phyloP scores from a whole-genome alignment of 2,797 vertebrate species.

The Garrulus glandarius region DNA sequence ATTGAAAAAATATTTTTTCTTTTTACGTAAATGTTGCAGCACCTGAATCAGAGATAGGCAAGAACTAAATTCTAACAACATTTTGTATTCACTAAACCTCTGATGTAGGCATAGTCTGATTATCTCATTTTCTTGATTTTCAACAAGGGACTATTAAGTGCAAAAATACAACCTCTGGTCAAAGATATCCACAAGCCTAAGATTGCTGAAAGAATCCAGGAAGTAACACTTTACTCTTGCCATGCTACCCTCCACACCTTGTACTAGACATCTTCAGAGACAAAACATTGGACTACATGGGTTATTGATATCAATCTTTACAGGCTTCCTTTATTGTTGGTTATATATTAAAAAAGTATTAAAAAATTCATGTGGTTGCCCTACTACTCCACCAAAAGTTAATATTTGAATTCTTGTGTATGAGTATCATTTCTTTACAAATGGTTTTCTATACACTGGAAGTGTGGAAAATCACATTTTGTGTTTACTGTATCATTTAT shows the following conservation, averaged over 20 bases:
- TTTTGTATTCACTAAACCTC: neutral
- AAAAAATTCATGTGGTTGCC: neutral
- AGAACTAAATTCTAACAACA: neutral
- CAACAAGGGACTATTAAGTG: neutral
- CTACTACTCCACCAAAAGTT: neutral
- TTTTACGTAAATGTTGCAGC: neutral
- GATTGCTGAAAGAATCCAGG: neutral
- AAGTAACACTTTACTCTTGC: neutral
- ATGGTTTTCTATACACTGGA: neutral
- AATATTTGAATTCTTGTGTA: constrained; percentile 1
- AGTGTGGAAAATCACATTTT: neutral
- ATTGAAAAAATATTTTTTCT: neutral
- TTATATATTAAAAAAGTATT: neutral
- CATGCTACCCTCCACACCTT: neutral
- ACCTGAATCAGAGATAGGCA: neutral
- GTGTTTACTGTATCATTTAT: constrained; percentile 39
- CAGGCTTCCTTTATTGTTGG: neutral
- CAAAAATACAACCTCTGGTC: neutral
- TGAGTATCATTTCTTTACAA: constrained; percentile 45
- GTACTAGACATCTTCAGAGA: neutral
- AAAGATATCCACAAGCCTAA: neutral
- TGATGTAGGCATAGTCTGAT: neutral
- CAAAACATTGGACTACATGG: neutral
- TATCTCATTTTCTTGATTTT: neutral
- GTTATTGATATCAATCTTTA: neutral